Evolutionary conservation across 35 echinoderm and acorn worm species (phyloP), one percentile per base, ranked within the genome.

Genomic region (Acanthaster planci): DNA sequence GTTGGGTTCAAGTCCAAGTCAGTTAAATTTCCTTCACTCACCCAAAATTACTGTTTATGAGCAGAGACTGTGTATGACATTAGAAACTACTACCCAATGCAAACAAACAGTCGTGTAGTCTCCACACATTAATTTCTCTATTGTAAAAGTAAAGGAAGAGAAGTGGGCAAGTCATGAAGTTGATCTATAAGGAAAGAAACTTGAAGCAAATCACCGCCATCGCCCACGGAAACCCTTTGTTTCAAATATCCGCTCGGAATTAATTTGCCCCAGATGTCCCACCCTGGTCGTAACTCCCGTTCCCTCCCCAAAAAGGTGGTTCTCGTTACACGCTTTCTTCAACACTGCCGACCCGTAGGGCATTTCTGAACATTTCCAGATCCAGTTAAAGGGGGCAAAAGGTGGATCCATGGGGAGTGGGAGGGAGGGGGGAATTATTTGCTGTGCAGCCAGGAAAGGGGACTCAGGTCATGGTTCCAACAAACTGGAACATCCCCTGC

Each of bases 401-500:
- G 42, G 42, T 47, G 42, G 42, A 12, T 12, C 42, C 42, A 12
- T 4, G 42, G 42, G 42, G 42, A 47, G 2, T 31, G 18, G 64
- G 64, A 72, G 64, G 26, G 23, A 6, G 26, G 64, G 30, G 64
- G 26, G 23, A 6, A 10, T 72, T 36, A 47, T 36, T 26, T 21
- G 64, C 23, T 26, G 14, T 34, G 64, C 26, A 72, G 23, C 26
- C 64, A 30, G 64, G 23, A 35, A 7, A 26, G 64, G 64, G 10
- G 64, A 72, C 30, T 27, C 9, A 26, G 64, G 23, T 72, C 64
- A 72, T 29, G 23, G 34, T 72, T 35, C n/a, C 64, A 26, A 72
- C 26, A 72, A 72, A 72, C 64, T 29, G 64, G 64, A 72, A 72
- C 64, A 72, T 72, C 29, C 64, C 64, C 0, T 23, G 23, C 34